Evolutionary conservation across 23 tunicate genomes (phyloP).

Genomic region (Halocynthia aurantium): DNA sequence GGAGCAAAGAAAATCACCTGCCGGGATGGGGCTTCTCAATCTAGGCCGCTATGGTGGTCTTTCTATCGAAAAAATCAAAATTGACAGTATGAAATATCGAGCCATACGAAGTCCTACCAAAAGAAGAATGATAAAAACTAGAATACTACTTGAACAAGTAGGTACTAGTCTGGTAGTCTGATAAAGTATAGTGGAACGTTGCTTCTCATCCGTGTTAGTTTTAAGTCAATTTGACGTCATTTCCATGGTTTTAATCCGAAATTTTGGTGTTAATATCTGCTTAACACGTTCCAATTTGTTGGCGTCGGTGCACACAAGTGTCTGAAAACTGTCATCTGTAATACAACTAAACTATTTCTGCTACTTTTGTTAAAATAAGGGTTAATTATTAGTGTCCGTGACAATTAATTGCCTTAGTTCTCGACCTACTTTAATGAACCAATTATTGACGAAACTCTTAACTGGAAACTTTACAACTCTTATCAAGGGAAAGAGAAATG

Average conservation of each 20-base stretch:
- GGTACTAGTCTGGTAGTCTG: background rate
- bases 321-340: too few relatives aligned
- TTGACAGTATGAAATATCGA: conserved; percentile 61
- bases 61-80: conserved; percentile 62
- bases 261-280: too few relatives aligned
- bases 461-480: too few relatives aligned
- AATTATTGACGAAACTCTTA: background rate
- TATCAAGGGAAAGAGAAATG: conserved; percentile 81
- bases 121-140: conserved; percentile 60
- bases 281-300: too few relatives aligned
- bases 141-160: conserved; percentile 57
- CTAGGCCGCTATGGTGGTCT: conserved; percentile 83
- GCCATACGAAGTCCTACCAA: conserved; percentile 60
- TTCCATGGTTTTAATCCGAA: too few relatives aligned
- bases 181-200: too few relatives aligned
- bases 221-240: too few relatives aligned
- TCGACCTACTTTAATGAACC: background rate
- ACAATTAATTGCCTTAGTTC: background rate
- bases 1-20: conserved; percentile 38
- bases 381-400: background rate
- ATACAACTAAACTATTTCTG: too few relatives aligned
- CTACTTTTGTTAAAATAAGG: background rate
- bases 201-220: background rate
- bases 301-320: too few relatives aligned
- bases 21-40: conserved; percentile 34